Conservation (phyloP, 2,797 vertebrate genomes). For the Chrysolophus pictus region DNA sequence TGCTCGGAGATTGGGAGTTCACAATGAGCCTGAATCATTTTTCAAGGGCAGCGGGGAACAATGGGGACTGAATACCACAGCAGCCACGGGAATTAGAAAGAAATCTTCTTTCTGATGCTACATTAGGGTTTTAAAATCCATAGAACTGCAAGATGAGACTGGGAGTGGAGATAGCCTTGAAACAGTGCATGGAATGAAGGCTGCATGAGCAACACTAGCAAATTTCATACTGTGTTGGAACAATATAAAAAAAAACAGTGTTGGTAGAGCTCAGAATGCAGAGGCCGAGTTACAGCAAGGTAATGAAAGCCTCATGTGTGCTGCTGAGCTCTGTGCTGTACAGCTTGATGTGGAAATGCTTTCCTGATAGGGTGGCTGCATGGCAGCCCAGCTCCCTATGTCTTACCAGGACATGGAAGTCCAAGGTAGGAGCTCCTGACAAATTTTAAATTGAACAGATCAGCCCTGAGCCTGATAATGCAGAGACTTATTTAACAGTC, state of each 20-base stretch:
- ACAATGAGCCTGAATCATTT: neutral
- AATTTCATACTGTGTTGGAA: neutral
- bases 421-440: accelerated
- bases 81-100: constrained; percentile 3
- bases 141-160: neutral
- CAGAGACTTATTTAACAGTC: neutral
- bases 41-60: constrained; percentile 26
- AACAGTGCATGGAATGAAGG: neutral
- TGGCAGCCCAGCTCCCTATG: neutral
- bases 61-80: neutral
- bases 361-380: neutral
- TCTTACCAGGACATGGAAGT: neutral
- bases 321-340: neutral
- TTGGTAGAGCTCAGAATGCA: neutral
- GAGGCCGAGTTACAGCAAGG: neutral
- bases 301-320: neutral
- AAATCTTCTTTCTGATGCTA: constrained; percentile 30
- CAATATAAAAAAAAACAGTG: neutral
- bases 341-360: neutral
- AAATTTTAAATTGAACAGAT: neutral
- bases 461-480: neutral
- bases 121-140: constrained; percentile 40
- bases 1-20: neutral
- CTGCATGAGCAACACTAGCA: neutral
- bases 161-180: neutral